Evolutionary conservation across 2,888 invertebrate species (phyloP).

Genomic region (Papilio elwesi): DNA sequence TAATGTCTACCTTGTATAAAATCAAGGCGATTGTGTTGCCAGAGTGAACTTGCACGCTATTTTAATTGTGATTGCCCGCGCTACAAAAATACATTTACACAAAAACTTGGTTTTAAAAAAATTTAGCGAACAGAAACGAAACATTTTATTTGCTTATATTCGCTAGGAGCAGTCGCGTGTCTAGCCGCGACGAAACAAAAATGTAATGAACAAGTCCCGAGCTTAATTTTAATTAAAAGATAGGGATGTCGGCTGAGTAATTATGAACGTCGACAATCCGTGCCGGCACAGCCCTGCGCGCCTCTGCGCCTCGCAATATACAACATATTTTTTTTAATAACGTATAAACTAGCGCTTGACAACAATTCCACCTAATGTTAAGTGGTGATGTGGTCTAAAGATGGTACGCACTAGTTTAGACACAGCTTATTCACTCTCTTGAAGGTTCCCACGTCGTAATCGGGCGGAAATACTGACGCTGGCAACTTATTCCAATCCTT

Average conservation of each 20-base stretch:
- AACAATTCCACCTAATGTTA: too few species aligned
- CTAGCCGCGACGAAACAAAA: conserved; percentile 51
- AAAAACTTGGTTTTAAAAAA: conserved; percentile 10
- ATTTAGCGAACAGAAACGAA: background rate
- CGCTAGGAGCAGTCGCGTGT: conserved; percentile 41
- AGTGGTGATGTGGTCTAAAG: too few species aligned
- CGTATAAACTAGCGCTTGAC: too few species aligned
- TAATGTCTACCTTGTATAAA: conserved; percentile 18
- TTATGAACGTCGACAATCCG: conserved; percentile 53
- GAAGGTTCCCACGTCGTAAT: too few species aligned
- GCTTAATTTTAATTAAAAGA: conserved; percentile 66
- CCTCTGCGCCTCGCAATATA: background rate
- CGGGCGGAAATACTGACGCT: too few species aligned
- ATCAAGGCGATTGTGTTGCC: conserved; percentile 21
- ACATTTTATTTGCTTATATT: conserved; percentile 41
- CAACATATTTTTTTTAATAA: too few species aligned
- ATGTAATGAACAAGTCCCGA: conserved; percentile 61
- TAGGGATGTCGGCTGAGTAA: conserved; percentile 64
- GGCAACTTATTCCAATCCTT: too few species aligned
- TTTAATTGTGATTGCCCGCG: conserved; percentile 21
- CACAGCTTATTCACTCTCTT: too few species aligned
- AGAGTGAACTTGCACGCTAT: conserved; percentile 8
- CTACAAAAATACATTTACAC: conserved; percentile 13
- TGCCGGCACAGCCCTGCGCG: conserved; percentile 20
- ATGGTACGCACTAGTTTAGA: too few species aligned